Evolutionary conservation across 2,888 invertebrate species (phyloP).

Genomic region (Limnephilus auricula): DNA sequence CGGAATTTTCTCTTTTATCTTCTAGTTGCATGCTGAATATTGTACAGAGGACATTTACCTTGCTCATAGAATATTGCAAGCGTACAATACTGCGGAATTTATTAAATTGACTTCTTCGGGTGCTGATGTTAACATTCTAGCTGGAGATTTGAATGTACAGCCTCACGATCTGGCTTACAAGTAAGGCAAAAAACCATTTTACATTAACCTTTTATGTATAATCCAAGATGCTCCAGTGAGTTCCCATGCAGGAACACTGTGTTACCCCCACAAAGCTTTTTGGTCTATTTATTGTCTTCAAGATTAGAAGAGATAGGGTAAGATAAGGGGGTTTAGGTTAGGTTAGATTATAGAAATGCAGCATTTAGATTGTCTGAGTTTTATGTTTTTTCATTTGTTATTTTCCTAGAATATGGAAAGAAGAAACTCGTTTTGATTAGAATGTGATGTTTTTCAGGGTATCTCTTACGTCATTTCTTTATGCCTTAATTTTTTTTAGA

Average conservation of each 20-base stretch:
- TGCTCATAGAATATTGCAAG: conserved; percentile 95
- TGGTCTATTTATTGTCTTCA: neutral
- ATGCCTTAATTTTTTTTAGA: conserved; percentile 69
- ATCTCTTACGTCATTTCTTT: neutral
- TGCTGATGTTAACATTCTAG: conserved; percentile 90
- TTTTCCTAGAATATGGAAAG: neutral
- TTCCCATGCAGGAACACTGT: too few species aligned
- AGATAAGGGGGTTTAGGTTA: too few species aligned
- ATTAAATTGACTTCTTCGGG: conserved; percentile 88
- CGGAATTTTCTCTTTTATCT: conserved; percentile 63
- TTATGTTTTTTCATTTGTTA: neutral
- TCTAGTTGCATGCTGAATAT: conserved; percentile 96
- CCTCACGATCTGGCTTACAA: conserved; percentile 90
- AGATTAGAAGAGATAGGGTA: neutral
- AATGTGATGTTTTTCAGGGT: neutral
- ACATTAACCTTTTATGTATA: neutral
- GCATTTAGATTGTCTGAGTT: neutral
- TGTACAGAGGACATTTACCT: conserved; percentile 91
- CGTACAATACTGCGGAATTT: conserved; percentile 96
- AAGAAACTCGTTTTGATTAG: neutral
- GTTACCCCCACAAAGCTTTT: neutral
- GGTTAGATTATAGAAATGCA: too few species aligned
- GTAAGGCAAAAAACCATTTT: conserved; percentile 69
- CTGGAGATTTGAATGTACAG: conserved; percentile 96
- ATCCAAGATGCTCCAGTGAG: neutral